A percentile compares a stretch with the other conserved stretches of the same genome.
Evolutionary conservation across 2,113 vertebrate species (phyloP).

Genomic region (Passer domesticus): DNA sequence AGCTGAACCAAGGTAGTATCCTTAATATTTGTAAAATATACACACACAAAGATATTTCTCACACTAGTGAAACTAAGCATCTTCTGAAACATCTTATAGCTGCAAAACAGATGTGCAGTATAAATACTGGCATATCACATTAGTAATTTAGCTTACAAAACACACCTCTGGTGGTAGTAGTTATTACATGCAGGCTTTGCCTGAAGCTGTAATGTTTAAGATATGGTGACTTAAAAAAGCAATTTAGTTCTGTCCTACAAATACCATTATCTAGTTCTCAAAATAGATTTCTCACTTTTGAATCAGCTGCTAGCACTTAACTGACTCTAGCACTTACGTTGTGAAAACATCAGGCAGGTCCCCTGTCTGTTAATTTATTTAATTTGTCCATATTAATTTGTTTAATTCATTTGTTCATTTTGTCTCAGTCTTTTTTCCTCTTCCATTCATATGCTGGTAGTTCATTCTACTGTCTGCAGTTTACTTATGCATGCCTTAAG

Average conservation of each 20-base stretch:
- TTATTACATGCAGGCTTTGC: neutral
- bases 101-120: neutral
- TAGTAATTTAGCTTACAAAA: neutral
- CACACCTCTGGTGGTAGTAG: constrained; percentile 32
- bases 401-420: neutral
- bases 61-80: neutral
- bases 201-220: neutral
- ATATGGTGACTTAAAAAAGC: neutral
- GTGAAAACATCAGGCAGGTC: neutral
- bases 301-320: neutral
- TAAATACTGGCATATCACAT: neutral
- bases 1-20: neutral
- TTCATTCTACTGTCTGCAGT: neutral
- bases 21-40: neutral
- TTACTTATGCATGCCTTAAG: neutral
- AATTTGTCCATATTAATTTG: neutral
- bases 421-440: neutral
- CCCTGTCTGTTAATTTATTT: neutral
- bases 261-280: neutral
- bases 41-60: neutral
- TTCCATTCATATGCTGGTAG: neutral
- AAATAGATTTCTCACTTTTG: neutral
- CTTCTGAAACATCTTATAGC: neutral
- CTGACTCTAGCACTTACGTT: rapidly evolving
- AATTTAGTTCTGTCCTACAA: neutral